phyloP scores from a whole-genome alignment of 2,113 vertebrate species.

The Rissa tridactyla region DNA sequence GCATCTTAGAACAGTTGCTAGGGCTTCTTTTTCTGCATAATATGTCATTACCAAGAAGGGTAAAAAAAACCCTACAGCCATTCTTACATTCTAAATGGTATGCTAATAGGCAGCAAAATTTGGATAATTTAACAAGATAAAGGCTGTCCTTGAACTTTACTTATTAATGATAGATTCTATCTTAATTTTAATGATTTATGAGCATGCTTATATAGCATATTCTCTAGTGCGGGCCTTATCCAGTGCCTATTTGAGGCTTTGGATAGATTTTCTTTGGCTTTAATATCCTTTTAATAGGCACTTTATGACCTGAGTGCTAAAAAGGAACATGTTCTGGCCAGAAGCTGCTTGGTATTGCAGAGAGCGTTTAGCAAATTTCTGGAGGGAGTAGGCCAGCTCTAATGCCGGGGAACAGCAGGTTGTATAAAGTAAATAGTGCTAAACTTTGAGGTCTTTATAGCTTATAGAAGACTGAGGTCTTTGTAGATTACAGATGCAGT shows the following conservation, averaged over 20 bases:
- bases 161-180: constrained; percentile 65
- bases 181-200: constrained; percentile 66
- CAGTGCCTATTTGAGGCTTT: background rate
- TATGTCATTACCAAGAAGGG: constrained; percentile 47
- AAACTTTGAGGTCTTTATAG: background rate
- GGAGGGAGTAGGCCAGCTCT: background rate
- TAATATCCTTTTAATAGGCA: constrained; percentile 48
- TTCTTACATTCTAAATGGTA: constrained; percentile 53
- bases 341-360: constrained; percentile 2
- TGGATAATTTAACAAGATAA: constrained; percentile 68
- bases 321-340: constrained; percentile 1
- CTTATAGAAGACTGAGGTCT: background rate
- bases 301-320: constrained; percentile 48
- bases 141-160: constrained; percentile 68
- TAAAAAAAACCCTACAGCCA: constrained; percentile 41
- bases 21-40: constrained; percentile 47
- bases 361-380: background rate
- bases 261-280: constrained; percentile 48
- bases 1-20: constrained; percentile 41
- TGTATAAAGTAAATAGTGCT: background rate
- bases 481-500: background rate
- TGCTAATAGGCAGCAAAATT: constrained; percentile 66
- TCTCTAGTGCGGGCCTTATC: background rate
- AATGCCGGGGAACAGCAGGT: background rate
- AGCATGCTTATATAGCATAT: constrained; percentile 54